These are phyloP conservation scores for Chaenodraco wilsoni DNA, from an alignment of 2,797 vertebrate species.

Conservation along the genomic window DNA sequence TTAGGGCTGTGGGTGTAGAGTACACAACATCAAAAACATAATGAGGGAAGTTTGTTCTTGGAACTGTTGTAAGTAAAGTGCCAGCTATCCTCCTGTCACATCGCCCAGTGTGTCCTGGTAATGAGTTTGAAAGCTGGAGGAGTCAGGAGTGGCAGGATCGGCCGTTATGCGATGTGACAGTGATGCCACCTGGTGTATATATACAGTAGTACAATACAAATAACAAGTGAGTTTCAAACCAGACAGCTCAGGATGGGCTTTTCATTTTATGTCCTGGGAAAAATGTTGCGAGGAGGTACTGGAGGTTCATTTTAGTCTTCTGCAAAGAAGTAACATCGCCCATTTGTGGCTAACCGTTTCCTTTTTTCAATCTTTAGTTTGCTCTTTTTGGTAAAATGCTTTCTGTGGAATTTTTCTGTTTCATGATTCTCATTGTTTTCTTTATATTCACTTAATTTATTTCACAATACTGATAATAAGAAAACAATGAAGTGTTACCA, in stretches of 20 bases:
- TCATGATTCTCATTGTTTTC: constrained; percentile 71
- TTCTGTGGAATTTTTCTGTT: constrained; percentile 65
- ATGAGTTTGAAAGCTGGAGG: constrained; percentile 30
- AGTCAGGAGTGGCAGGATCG: constrained; percentile 20
- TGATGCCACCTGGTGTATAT: constrained; percentile 72
- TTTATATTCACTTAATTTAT: constrained; percentile 81
- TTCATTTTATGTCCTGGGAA: constrained; percentile 35
- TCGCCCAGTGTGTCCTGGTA: constrained; percentile 31
- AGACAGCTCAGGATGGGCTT: constrained; percentile 9
- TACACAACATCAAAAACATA: constrained; percentile 18
- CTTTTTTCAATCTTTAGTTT: constrained; percentile 47
- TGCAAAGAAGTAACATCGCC: constrained; percentile 39
- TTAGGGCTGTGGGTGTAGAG: constrained; percentile 19
- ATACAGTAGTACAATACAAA: constrained; percentile 43
- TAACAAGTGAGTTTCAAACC: constrained; percentile 25
- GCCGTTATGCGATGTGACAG: constrained; percentile 39
- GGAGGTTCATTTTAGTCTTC: constrained; percentile 43
- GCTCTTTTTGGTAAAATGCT: constrained; percentile 57
- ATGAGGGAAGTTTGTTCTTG: constrained; percentile 21
- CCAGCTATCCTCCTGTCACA: constrained; percentile 15
- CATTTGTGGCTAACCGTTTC: constrained; percentile 63
- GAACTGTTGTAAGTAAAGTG: constrained; percentile 20
- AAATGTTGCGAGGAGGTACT: constrained; percentile 44
- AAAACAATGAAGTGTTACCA: constrained; percentile 77
- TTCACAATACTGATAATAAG: constrained; percentile 70